These are phyloP conservation scores for Arnoldichthys spilopterus DNA, from an alignment of 2,797 vertebrate species.

Conservation along the genomic window DNA sequence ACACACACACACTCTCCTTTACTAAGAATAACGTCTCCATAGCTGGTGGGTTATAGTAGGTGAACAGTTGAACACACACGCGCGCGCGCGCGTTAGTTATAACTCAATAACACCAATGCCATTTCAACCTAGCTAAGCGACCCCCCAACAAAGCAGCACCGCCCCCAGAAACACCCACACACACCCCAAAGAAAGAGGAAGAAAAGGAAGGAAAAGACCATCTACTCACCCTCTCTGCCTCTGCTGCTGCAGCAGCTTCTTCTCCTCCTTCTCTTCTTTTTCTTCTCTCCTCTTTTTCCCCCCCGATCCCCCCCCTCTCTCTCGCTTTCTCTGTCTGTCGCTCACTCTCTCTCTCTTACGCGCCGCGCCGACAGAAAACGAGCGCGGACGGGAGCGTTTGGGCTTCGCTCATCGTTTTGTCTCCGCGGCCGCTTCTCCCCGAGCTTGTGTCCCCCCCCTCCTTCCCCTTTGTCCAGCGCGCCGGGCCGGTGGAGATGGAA, in stretches of 20 bases:
- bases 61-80: constrained; percentile 38
- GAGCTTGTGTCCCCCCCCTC: constrained; percentile 65
- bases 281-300: constrained; percentile 41
- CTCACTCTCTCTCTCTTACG: constrained; percentile 46
- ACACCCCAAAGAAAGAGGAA: constrained; percentile 19
- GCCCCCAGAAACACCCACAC: constrained; percentile 1
- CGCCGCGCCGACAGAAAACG: constrained; percentile 55
- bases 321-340: constrained; percentile 45
- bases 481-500: constrained; percentile 50
- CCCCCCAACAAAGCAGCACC: constrained; percentile 1
- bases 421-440: constrained; percentile 63
- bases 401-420: constrained; percentile 56
- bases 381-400: constrained; percentile 61
- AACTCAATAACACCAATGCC: constrained; percentile 28
- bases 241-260: constrained; percentile 33
- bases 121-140: not conserved
- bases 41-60: constrained; percentile 39
- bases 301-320: constrained; percentile 49
- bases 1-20: constrained; percentile 34
- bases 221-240: constrained; percentile 59
- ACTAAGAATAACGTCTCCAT: constrained; percentile 49
- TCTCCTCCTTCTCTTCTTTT: constrained; percentile 44
- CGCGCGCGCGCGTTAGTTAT: constrained; percentile 15
- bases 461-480: constrained; percentile 58
- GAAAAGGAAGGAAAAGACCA: constrained; percentile 39